Evolutionary conservation across 2,113 vertebrate genomes (phyloP), one percentile per base, ranked within the genome.

Genomic region (Neomonachus schauinslandi): DNA sequence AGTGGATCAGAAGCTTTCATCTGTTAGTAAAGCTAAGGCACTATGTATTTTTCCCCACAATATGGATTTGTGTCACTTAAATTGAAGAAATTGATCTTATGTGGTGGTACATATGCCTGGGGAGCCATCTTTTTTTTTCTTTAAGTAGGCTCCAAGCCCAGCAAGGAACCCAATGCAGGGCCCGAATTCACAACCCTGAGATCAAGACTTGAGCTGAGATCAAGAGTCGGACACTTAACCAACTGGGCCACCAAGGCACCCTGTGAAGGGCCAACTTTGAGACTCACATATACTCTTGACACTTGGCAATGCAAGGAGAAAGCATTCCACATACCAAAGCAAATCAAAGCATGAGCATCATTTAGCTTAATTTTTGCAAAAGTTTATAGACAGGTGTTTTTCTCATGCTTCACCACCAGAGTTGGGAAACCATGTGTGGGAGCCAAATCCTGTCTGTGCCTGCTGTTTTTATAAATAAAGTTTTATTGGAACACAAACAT

Each of bases 21-120:
- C 28, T 95, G 5, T 91, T 89, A 65, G 71, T 57, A 59, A 93
- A 95, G 36, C 83, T 96, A 94, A 98, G 96, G 94, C 94, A 96
- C 89, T 90, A 63, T 19, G 8, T 83, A 46, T 92, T 88, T 74
- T 11, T 5, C 74, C 36, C 36, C 5, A 18, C 13, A 49, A 33
- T 65, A 18, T 33, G 33, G 7, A 72, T 74, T 72, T 42, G 67
- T 33, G 19, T 84, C 31, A 31, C 74, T 93, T 67, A 31, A 65
- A 21, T 26, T 19, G 65, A 95, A 88, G 71, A 55, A 74, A n/a
- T 53, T 67, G 72, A 69, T 90, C 46, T 33, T 69, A 31, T 42
- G 46, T 90, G 67, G 42, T 61, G 39, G 16, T 15, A 36, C 26
- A 1, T 51, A 14, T 26, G 18, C 18, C 61, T 55, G 4, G 49